Evolutionary conservation across 2,797 vertebrate species (phyloP).

Genomic region (Chaunax sp.): DNA sequence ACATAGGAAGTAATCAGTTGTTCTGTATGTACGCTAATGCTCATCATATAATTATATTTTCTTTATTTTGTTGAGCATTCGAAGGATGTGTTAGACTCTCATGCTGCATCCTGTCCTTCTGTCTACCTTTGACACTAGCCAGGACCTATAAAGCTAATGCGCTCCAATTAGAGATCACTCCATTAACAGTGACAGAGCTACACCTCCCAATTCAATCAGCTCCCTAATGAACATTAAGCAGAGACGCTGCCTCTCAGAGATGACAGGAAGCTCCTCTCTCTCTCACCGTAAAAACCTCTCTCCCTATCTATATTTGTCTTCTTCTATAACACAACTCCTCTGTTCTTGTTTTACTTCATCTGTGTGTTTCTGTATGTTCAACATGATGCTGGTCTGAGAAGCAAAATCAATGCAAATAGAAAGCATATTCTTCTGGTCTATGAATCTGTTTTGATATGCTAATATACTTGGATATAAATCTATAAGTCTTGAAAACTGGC

Average conservation of each 20-base stretch:
- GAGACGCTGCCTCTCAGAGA: constrained; percentile 61
- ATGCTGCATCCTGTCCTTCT: constrained; percentile 37
- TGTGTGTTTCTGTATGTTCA: not conserved
- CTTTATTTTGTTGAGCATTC: constrained; percentile 8
- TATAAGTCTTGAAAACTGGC: constrained; percentile 34
- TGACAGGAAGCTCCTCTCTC: constrained; percentile 52
- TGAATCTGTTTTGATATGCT: constrained; percentile 43
- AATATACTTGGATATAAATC: constrained; percentile 33
- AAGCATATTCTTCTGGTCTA: constrained; percentile 17
- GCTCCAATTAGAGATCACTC: constrained; percentile 79
- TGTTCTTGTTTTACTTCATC: not conserved
- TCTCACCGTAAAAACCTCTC: constrained; percentile 25
- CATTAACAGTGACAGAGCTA: constrained; percentile 82
- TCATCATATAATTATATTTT: constrained; percentile 14
- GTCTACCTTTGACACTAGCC: constrained; percentile 68
- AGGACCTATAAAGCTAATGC: constrained; percentile 70
- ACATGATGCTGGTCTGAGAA: constrained; percentile 3
- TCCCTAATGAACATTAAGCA: constrained; percentile 78
- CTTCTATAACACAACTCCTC: constrained; percentile 5
- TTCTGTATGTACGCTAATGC: constrained; percentile 10
- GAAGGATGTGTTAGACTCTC: constrained; percentile 2
- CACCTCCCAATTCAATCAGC: constrained; percentile 80
- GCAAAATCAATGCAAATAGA: constrained; percentile 15
- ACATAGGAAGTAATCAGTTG: not conserved
- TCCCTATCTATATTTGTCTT: not conserved